A percentile compares a stretch with the other conserved stretches of the same genome.
Conservation (phyloP, 2,113 vertebrate genomes). For the Phrynosoma platyrhinos region DNA sequence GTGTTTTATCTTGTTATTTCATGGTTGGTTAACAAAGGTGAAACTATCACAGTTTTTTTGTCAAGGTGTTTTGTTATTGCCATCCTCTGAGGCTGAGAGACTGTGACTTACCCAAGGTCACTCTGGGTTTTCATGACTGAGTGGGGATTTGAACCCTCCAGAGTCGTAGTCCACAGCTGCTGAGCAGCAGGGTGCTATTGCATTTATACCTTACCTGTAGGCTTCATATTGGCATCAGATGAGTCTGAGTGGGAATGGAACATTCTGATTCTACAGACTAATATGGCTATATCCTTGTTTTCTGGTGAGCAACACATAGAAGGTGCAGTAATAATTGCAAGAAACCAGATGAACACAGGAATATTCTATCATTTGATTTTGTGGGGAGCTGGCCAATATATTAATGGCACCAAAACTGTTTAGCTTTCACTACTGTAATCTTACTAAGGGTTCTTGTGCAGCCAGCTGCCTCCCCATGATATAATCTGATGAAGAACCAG, state of each 20-base stretch:
- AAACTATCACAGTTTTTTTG: too few species aligned
- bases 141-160: too few species aligned
- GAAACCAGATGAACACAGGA: not conserved
- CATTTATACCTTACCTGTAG: not conserved
- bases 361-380: not conserved
- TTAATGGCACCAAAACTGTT: not conserved
- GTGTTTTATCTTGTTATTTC: too few species aligned
- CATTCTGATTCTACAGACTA: not conserved
- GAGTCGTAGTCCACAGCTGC: too few species aligned
- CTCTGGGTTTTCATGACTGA: too few species aligned
- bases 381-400: not conserved
- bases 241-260: not conserved
- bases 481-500: conserved; percentile 14
- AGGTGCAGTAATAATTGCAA: not conserved
- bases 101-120: too few species aligned
- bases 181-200: not conserved
- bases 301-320: not conserved
- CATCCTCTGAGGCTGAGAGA: too few species aligned
- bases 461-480: conserved; percentile 5
- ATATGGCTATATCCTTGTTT: not conserved
- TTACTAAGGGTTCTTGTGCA: conserved; percentile 14
- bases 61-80: too few species aligned
- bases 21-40: too few species aligned
- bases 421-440: not conserved
- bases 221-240: not conserved